Conservation (phyloP, 2,888 invertebrate genomes). For the Aspidiotus rigidus region DNA sequence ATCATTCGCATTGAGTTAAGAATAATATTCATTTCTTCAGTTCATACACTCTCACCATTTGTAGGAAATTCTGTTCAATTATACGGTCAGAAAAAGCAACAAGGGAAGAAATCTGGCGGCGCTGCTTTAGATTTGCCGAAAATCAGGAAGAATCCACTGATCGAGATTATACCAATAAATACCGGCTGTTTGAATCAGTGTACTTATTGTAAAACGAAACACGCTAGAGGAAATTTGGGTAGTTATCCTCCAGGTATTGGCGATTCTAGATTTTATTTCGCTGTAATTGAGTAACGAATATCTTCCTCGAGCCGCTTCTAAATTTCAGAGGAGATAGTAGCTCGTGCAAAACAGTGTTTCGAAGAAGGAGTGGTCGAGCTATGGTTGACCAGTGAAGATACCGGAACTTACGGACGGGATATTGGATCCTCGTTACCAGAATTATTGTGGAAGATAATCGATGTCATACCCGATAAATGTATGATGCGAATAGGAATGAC, state of each 20-base stretch:
- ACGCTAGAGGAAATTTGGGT: constrained; percentile 91
- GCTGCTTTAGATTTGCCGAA: constrained; percentile 83
- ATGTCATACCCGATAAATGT: constrained; percentile 63
- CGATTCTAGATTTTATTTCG: no score
- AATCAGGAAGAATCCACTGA: constrained; percentile 86
- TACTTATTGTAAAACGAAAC: constrained; percentile 97
- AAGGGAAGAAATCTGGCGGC: constrained; percentile 73
- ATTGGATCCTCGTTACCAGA: constrained; percentile 81
- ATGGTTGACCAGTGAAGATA: constrained; percentile 97
- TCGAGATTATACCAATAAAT: constrained; percentile 94
- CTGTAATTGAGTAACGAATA: no score
- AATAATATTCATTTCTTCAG: neutral
- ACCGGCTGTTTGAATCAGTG: constrained; percentile 96
- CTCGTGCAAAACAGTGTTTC: constrained; percentile 76
- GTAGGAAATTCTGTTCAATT: constrained; percentile 63
- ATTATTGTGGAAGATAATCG: constrained; percentile 74
- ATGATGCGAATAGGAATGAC: constrained; percentile 91
- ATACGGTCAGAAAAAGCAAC: constrained; percentile 69
- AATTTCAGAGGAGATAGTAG: constrained; percentile 66
- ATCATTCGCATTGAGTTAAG: neutral
- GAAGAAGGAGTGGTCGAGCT: constrained; percentile 88
- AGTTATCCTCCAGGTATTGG: constrained; percentile 64
- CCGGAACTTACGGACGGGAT: constrained; percentile 94
- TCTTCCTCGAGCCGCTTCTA: neutral
- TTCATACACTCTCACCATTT: constrained; percentile 29